Evolutionary conservation across 2,888 invertebrate genomes (phyloP).

Genomic region (Pogonocherus hispidulus): DNA sequence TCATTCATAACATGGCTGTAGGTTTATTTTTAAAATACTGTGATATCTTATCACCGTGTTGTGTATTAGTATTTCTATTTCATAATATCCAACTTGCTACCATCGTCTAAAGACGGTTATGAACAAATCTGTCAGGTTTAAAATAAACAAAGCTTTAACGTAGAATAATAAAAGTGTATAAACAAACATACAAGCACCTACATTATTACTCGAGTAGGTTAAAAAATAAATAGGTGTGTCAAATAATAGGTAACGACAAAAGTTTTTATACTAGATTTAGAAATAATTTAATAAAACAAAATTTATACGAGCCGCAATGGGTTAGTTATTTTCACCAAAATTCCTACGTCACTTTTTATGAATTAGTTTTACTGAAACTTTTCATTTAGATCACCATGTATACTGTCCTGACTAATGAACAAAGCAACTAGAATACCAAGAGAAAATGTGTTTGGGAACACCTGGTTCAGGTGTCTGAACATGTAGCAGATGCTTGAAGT

Average conservation of each 20-base stretch:
- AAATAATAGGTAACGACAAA: too few species aligned
- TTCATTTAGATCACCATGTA: too few species aligned
- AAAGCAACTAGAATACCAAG: too few species aligned
- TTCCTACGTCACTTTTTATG: too few species aligned
- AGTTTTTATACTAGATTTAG: too few species aligned
- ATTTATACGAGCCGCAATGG: too few species aligned
- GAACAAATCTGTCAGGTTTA: constrained; percentile 25
- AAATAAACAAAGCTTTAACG: constrained; percentile 25
- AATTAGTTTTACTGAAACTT: too few species aligned
- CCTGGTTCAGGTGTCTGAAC: constrained; percentile 2
- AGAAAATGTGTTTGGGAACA: neutral
- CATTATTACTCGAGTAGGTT: neutral
- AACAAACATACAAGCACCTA: neutral
- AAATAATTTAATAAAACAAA: too few species aligned
- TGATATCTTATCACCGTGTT: constrained; percentile 25
- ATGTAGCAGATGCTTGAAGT: neutral
- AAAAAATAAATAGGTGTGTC: neutral
- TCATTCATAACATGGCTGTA: constrained; percentile 17
- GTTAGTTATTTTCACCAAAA: too few species aligned
- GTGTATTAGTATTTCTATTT: constrained; percentile 14
- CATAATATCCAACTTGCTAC: constrained; percentile 20
- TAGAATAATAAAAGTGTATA: constrained; percentile 23
- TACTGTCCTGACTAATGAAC: too few species aligned
- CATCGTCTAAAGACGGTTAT: constrained; percentile 6
- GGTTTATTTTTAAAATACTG: constrained; percentile 24